Evolutionary conservation across 2,113 vertebrate species (phyloP).

Genomic region (Willisornis vidua): DNA sequence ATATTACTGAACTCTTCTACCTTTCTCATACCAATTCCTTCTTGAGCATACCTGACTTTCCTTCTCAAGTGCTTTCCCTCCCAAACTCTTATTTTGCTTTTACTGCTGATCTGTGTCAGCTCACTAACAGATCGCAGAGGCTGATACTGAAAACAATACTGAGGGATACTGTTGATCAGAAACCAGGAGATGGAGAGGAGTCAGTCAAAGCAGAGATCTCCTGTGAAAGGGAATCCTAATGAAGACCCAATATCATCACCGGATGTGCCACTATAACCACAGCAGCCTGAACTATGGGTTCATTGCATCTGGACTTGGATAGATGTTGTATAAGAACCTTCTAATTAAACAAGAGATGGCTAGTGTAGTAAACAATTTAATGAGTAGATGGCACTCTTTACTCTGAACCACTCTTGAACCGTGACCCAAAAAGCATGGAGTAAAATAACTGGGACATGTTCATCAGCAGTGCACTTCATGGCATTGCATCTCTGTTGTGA

Average conservation of each 20-base stretch:
- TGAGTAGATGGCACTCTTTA: slow-evolving; percentile 39
- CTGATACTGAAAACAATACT: background rate
- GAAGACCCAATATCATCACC: background rate
- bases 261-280: background rate
- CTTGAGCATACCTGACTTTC: background rate
- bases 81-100: background rate
- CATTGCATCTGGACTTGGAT: background rate
- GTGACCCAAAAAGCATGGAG: background rate
- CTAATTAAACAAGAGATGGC: slow-evolving; percentile 7
- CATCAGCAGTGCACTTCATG: background rate
- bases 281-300: background rate
- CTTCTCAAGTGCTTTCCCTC: background rate
- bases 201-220: background rate
- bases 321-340: background rate
- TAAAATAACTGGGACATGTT: background rate
- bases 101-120: background rate
- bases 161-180: background rate
- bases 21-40: background rate
- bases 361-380: slow-evolving; percentile 58
- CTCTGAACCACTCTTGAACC: slow-evolving; percentile 1
- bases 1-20: background rate
- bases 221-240: background rate
- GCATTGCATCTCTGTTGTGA: background rate
- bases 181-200: background rate
- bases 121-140: background rate